Percentiles rank a stretch among this genome's conserved stretches.
These are phyloP conservation scores for Folsomia candida DNA, from an alignment of 2,888 invertebrate genomes.

Conservation along the genomic window DNA sequence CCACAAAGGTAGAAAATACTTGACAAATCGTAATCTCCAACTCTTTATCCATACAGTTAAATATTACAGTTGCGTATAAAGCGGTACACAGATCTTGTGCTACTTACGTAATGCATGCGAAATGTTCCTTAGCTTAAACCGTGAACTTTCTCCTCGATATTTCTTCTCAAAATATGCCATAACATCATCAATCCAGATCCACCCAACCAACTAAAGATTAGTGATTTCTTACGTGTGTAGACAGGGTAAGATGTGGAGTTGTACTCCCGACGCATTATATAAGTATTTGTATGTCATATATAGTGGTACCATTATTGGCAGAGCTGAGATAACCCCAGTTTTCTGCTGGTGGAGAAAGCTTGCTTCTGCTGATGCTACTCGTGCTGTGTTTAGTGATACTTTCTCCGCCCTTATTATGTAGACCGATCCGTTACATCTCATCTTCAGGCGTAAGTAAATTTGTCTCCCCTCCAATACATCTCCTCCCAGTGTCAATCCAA, in stretches of 20 bases:
- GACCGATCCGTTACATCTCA: slow-evolving; percentile 1
- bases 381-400: slow-evolving; percentile 4
- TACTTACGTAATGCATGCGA: no score
- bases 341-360: not conserved
- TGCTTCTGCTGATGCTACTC: not conserved
- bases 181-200: not conserved
- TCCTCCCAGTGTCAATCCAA: slow-evolving; percentile 2
- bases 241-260: no score
- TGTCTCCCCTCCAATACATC: not conserved
- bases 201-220: not conserved
- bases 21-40: no score
- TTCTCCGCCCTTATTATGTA: slow-evolving; percentile 15
- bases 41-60: no score
- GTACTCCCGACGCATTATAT: no score
- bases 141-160: no score
- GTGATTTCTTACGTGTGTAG: not conserved
- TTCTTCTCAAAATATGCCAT: no score
- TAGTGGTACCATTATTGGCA: not conserved
- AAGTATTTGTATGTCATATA: no score
- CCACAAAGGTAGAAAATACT: no score
- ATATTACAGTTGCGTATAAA: no score
- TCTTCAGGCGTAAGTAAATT: slow-evolving; percentile 14
- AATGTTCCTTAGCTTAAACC: no score
- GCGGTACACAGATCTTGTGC: no score
- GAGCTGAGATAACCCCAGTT: not conserved